Evolutionary conservation across 2,113 vertebrate species (phyloP).

Genomic region (Stigmatopora argus): DNA sequence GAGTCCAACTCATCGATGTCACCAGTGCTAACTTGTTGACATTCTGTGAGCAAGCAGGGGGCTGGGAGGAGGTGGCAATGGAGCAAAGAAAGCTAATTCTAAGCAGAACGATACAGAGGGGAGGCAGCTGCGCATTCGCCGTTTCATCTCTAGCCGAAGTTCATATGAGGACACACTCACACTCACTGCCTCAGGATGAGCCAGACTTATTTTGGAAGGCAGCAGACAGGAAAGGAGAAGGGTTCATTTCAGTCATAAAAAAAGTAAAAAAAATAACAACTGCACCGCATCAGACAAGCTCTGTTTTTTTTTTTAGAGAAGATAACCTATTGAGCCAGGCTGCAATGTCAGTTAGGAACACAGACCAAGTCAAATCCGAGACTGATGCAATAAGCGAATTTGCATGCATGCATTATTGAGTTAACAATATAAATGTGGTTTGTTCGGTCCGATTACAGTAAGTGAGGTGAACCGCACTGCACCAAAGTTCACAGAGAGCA

Average conservation of each 20-base stretch:
- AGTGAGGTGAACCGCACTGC: background rate
- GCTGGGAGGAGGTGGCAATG: constrained; percentile 25
- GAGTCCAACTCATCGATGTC: constrained; percentile 41
- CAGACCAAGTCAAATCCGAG: background rate
- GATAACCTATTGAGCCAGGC: no score
- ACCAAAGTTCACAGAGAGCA: background rate
- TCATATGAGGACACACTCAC: constrained; percentile 59
- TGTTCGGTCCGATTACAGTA: background rate
- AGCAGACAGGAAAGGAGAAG: constrained; percentile 21
- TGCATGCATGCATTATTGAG: background rate
- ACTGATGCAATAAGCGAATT: background rate
- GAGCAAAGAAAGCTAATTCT: constrained; percentile 49
- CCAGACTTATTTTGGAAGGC: constrained; percentile 25
- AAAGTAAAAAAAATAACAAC: background rate
- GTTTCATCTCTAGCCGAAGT: constrained; percentile 53
- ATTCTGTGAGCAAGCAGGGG: constrained; percentile 51
- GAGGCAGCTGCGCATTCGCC: constrained; percentile 41
- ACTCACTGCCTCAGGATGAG: constrained; percentile 54
- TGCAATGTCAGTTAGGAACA: constrained; percentile 2
- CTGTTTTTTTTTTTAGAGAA: background rate
- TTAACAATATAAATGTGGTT: background rate
- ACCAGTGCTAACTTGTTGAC: constrained; percentile 50
- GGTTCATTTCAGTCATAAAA: constrained; percentile 14
- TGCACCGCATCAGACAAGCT: constrained; percentile 8
- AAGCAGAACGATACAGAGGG: constrained; percentile 17